Percentiles rank a stretch among this genome's conserved stretches.
These are phyloP conservation scores for Platycheirus rosarum DNA, from an alignment of 2,888 invertebrate species.

Conservation along the genomic window DNA sequence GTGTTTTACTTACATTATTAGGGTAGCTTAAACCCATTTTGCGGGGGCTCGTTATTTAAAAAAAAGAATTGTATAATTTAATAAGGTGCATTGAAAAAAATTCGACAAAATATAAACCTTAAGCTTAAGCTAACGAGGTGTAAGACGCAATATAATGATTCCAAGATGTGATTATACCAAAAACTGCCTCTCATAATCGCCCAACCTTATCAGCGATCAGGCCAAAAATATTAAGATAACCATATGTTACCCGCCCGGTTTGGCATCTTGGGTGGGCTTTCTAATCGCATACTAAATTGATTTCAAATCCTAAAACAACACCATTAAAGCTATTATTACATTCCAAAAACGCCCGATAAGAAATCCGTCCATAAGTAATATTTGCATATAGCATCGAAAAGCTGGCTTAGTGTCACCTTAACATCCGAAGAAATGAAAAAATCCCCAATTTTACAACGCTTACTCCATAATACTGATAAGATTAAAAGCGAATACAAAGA, in stretches of 20 bases:
- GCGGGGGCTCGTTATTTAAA: too few species aligned
- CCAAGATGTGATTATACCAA: too few species aligned
- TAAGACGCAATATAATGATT: too few species aligned
- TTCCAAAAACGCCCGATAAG: slow-evolving; percentile 27
- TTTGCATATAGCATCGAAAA: slow-evolving; percentile 45
- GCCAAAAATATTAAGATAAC: slow-evolving; percentile 25
- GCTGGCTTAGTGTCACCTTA: slow-evolving; percentile 55
- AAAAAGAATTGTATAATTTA: too few species aligned
- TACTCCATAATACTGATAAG: slow-evolving; percentile 56
- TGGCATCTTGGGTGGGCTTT: slow-evolving; percentile 37
- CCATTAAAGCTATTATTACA: slow-evolving; percentile 47
- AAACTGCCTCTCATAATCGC: slow-evolving; percentile 4
- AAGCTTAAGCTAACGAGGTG: too few species aligned
- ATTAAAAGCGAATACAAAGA: slow-evolving; percentile 56
- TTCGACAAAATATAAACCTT: too few species aligned
- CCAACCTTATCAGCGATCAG: slow-evolving; percentile 5
- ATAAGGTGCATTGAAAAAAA: too few species aligned
- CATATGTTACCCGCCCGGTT: neutral
- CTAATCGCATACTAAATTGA: slow-evolving; percentile 50
- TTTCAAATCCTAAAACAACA: slow-evolving; percentile 49
- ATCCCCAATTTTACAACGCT: slow-evolving; percentile 68
- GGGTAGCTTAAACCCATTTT: too few species aligned
- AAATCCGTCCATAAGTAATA: slow-evolving; percentile 15
- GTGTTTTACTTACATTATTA: too few species aligned
- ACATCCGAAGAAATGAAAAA: slow-evolving; percentile 29